A percentile compares a stretch with the other conserved stretches of the same genome.
Evolutionary conservation across 2,797 vertebrate species (phyloP).

Genomic region (Phoxinus dragarum): DNA sequence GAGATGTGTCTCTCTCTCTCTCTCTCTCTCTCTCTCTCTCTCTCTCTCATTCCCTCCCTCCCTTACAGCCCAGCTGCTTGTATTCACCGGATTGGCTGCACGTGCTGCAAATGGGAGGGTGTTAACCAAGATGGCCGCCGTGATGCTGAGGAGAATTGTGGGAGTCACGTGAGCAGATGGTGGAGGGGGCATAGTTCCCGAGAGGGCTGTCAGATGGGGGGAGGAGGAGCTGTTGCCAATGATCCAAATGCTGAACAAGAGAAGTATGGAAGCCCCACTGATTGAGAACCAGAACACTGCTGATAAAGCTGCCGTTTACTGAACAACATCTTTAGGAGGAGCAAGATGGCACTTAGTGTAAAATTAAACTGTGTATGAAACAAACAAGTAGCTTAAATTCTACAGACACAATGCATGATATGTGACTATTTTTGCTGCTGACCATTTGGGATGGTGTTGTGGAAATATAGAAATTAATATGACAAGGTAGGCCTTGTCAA

Average conservation of each 20-base stretch:
- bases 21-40: conserved; percentile 30
- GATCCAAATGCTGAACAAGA: conserved; percentile 39
- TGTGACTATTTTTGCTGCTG: background rate
- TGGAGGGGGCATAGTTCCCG: conserved; percentile 78
- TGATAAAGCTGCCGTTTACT: background rate
- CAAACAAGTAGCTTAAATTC: background rate
- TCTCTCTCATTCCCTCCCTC: conserved; percentile 41
- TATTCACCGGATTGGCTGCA: conserved; percentile 79
- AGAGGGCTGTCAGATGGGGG: conserved; percentile 75
- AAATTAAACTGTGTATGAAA: background rate
- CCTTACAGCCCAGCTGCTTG: conserved; percentile 65
- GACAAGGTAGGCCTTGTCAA: background rate
- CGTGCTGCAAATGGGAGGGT: conserved; percentile 91
- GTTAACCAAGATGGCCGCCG: conserved; percentile 97
- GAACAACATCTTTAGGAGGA: background rate
- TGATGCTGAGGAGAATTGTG: conserved; percentile 78
- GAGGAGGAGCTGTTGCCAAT: conserved; percentile 56
- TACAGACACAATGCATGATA: background rate
- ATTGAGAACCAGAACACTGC: conserved; percentile 8
- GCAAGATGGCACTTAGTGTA: background rate
- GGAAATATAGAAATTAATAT: background rate
- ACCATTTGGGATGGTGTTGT: background rate
- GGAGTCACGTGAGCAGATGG: conserved; percentile 93
- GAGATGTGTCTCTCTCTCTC: conserved; percentile 53
- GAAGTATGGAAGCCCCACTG: conserved; percentile 29